Conservation (phyloP, 2,888 invertebrate genomes). For the Aromia moschata region DNA sequence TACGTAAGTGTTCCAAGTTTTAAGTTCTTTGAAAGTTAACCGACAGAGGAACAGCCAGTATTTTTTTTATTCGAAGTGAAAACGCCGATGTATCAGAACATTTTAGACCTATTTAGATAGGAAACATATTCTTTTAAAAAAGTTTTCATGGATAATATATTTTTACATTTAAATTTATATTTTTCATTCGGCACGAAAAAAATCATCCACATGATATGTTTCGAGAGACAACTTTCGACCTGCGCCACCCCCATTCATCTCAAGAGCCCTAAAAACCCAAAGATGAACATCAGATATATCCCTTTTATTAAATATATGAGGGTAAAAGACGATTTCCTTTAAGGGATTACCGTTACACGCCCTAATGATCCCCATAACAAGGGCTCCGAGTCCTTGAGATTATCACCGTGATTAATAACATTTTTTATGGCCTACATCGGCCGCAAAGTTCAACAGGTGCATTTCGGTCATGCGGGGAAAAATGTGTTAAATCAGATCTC, state of each 20-base stretch:
- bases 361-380: constrained; percentile 42
- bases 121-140: too few species aligned
- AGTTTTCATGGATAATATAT: too few species aligned
- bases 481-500: constrained; percentile 26
- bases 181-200: too few species aligned
- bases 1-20: too few species aligned
- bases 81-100: too few species aligned
- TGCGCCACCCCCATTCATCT: not conserved
- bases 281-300: constrained; percentile 9
- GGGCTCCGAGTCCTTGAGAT: constrained; percentile 35
- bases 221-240: not conserved
- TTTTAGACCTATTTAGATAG: too few species aligned
- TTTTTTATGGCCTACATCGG: constrained; percentile 30
- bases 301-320: constrained; percentile 10
- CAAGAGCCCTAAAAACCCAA: constrained; percentile 12
- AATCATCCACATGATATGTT: too few species aligned
- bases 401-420: constrained; percentile 38
- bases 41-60: too few species aligned
- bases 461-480: constrained; percentile 6
- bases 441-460: constrained; percentile 25
- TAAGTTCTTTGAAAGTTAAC: too few species aligned
- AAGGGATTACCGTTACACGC: constrained; percentile 43
- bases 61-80: too few species aligned
- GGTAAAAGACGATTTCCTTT: constrained; percentile 31
- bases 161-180: too few species aligned